Percentiles rank a stretch among this genome's conserved stretches.
Conservation (phyloP, 1,140 invertebrate genomes). For the Achroia grisella region DNA sequence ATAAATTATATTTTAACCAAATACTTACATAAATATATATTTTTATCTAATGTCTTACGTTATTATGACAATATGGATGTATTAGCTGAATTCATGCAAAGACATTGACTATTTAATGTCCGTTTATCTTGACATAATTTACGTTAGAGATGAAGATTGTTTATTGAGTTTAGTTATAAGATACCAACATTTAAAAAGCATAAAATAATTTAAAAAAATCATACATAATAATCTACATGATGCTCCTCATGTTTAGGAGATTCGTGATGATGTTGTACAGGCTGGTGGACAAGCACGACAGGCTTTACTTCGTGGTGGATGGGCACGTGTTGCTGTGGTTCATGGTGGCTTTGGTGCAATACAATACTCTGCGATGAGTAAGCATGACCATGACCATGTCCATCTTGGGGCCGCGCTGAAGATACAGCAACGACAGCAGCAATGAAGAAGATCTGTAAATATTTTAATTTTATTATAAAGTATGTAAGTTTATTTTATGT, state of each 20-base stretch:
- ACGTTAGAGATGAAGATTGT: no score
- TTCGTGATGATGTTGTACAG: conserved; percentile 16
- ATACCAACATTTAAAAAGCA: no score
- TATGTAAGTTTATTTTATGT: neutral
- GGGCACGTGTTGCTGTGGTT: conserved; percentile 2
- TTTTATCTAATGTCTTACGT: no score
- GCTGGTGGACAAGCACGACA: conserved; percentile 12
- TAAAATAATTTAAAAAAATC: neutral
- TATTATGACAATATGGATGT: no score
- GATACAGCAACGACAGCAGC: conserved; percentile 43
- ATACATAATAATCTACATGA: conserved; percentile 9
- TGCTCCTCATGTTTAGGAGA: conserved; percentile 17
- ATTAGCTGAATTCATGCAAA: no score
- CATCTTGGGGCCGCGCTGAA: conserved; percentile 11
- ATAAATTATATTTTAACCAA: no score
- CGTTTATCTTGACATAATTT: no score
- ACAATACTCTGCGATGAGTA: conserved; percentile 12
- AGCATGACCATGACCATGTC: conserved; percentile 12
- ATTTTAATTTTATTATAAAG: neutral
- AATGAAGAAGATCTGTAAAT: conserved; percentile 33
- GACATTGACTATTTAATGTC: no score
- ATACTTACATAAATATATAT: no score
- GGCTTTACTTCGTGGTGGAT: conserved; percentile 1
- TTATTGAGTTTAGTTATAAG: no score
- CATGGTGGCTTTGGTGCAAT: conserved; percentile 13